Conservation (phyloP, 2,888 invertebrate genomes). For the Pseudococcus viburni region DNA sequence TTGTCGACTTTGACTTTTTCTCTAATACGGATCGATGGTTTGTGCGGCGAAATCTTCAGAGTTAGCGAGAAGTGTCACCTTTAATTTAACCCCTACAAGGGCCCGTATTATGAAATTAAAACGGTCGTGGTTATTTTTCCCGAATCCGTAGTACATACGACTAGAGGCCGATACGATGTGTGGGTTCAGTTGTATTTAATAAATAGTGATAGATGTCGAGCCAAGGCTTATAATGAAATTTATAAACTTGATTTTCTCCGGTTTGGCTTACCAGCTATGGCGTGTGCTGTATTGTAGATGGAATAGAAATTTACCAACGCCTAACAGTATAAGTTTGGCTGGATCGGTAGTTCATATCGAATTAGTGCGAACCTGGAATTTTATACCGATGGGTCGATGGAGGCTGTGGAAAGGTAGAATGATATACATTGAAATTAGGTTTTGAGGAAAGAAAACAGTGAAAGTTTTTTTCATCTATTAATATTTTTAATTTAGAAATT, state of each 20-base stretch:
- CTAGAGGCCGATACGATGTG: not conserved
- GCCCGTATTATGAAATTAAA: conserved; percentile 36
- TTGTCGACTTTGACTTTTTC: conserved; percentile 2
- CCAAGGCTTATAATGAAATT: conserved; percentile 26
- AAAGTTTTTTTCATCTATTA: no score
- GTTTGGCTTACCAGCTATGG: not conserved
- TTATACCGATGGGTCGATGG: no score
- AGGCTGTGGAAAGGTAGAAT: no score
- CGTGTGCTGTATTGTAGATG: not conserved
- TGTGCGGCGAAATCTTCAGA: not conserved
- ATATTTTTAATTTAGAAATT: no score
- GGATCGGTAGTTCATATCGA: not conserved
- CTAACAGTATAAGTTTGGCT: not conserved
- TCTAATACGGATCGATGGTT: not conserved
- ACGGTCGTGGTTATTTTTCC: conserved; percentile 38
- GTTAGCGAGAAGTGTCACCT: conserved; percentile 5
- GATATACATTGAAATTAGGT: no score
- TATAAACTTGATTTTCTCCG: not conserved
- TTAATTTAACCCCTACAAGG: conserved; percentile 12
- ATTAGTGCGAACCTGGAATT: not conserved
- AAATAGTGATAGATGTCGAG: conserved; percentile 44
- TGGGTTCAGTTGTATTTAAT: conserved; percentile 41
- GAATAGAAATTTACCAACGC: not conserved
- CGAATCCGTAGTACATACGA: not conserved
- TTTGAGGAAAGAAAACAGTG: no score